Base-by-base conservation (phyloP, 2,797 vertebrate genomes). In the Tragelaphus oryx region DNA sequence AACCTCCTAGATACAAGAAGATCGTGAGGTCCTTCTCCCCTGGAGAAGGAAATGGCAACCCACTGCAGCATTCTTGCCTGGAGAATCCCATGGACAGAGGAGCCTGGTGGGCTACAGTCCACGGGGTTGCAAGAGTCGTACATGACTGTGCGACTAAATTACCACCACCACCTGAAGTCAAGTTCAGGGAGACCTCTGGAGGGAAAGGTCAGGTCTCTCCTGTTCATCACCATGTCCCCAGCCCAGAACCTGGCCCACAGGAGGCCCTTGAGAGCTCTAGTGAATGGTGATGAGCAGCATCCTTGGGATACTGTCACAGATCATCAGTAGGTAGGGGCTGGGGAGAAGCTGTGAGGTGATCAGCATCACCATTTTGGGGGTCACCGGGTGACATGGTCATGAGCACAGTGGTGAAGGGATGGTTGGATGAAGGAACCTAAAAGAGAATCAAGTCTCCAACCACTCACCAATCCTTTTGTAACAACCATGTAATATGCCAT, bases 401-500 rank as follows among this genome's bases (percentile, higher is more conserved):
- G 13, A 86, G 48, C 37, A 87, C 93, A 82, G 30, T 33, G 33
- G 22, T 78, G 44, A 95, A 95, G 46, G 46, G 75, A 60, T 54
- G 76, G n/a, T 18, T 81, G 57, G 50, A 75, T 2, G 52, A 87
- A 96, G 16, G 74, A 86, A 68, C 10, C 44, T 74, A 68, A 86
- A 80, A 60, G 46, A 94, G 7, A 86, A 79, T 62, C 52, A 79
- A 76, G 14, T 37, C 24, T 86, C 50, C 76, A 85, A 55, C 37
- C 30, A 48, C 54, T 89, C 46, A 75, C 22, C 7, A n/a, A 60
- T 92, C 55, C 79, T 85, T 87, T 79, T 80, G 87, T 33, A 80
- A 96, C 59, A 88, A 74, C 41, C 48, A 84, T 9, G 92, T 92
- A 90, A 82, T 41, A 76, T 46, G 68, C 22, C 50, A 28, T 60